Evolutionary conservation across 2,113 vertebrate genomes (phyloP), one percentile per base, ranked within the genome.

Genomic region (Dascyllus trimaculatus): DNA sequence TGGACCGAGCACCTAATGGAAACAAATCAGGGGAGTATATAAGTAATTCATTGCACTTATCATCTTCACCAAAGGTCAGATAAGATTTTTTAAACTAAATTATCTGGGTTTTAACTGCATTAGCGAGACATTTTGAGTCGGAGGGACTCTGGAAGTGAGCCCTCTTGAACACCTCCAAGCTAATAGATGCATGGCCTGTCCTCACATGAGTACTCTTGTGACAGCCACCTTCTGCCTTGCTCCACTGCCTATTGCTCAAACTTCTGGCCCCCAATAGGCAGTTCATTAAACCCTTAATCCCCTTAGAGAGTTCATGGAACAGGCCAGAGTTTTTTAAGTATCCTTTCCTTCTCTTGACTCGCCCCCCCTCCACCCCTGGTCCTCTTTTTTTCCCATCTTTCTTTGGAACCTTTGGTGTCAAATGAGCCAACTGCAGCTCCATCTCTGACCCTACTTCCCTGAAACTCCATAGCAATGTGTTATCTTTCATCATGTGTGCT

Each of bases 241-340:
- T 79, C 59, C 62, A 9, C 59, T 77, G 78, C 73, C 71, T 81
- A 66, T 83, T 25, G 21, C 78, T 80, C 81, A 84, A 80, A 82
- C 78, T 10, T 67, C 81, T 88, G 91, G 79, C 54, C 64, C 78
- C 80, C 81, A 88, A 72, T 82, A 32, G 66, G 71, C 70, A 78
- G 84, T 89, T 93, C 87, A 90, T 88, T 89, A 90, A 89, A 90
- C 60, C 75, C 63, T 81, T 88, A 94, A 91, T 90, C 88, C 83
- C 88, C 68, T 91, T 81, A 80, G 53, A 78, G 79, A 85, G 82
- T 84, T 85, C 85, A 80, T 38, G 21, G 76, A 84, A 75, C 57
- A 82, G 67, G 71, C 51, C 76, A 74, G 22, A 64, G 58, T 69
- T 89, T 87, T 87, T 75, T 43, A 82, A 83, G 76, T 59, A 78